Evolutionary conservation across 2,113 vertebrate genomes (phyloP), one percentile per base, ranked within the genome.

Genomic region (Poeciliopsis retropinna): DNA sequence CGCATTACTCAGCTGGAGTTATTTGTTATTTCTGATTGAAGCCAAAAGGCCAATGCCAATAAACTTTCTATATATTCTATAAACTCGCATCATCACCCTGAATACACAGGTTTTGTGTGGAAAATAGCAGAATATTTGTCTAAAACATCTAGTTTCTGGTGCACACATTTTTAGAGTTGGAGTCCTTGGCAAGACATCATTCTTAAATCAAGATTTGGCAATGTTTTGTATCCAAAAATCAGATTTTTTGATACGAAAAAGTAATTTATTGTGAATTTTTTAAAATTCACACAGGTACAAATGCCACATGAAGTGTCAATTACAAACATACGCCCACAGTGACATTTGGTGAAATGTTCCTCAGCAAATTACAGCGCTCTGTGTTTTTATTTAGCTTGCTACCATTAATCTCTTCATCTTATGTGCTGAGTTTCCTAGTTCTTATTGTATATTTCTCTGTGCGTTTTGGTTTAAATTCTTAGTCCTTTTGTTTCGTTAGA

Each of bases 1-100:
- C 51, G 39, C 37, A 57, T 25, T 51, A 64, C 64, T 67, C 70
- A 28, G 27, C 17, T 66, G 22, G 37, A 29, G 54, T 70, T 70
- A 28, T 34, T 54, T 13, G 15, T 44, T 27, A 29, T 44, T 31
- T n/a, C 41, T 73, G 62, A 44, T 30, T 22, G 51, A 60, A 34
- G 25, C 9, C 51, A 61, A 61, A 37, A 39, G 10, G 37, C 29
- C 67, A 64, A 32, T n/a, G 61, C 31, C 31, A 60, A n/a, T 60
- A 17, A 14, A 37, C 4, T 57, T n/a, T 34, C 12, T 54, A 22
- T 15, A 25, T 54, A 22, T 51, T 13, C 44, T 30, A 30, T 34
- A 12, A 25, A 15, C 51, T 70, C 4, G 27, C 30, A 57, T 47
- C 17, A n/a, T 39, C 34, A 32, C 22, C 31, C 14, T 27, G 64